Percentiles rank a stretch among this genome's conserved stretches.
Conservation (phyloP, 2,888 invertebrate species). For the Serrognathus titanus region DNA sequence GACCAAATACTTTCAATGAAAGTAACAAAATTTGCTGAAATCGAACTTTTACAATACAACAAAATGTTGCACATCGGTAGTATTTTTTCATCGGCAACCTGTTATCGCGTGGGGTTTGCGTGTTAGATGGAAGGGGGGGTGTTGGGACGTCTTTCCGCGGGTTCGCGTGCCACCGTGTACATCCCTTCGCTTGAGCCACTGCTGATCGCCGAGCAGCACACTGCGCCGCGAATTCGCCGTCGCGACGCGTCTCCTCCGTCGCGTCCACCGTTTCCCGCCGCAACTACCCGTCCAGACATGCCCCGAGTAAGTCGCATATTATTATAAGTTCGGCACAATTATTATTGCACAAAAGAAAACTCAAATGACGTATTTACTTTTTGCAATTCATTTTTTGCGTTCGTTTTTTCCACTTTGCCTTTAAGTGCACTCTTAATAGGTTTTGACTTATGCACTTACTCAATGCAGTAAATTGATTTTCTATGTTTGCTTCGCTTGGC, state of each 20-base stretch:
- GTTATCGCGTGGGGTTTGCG: slow-evolving; percentile 9
- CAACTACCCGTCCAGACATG: slow-evolving; percentile 17
- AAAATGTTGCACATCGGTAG: neutral
- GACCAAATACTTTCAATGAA: no score
- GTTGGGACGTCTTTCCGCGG: slow-evolving; percentile 38
- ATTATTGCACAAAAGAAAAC: neutral
- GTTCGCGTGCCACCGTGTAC: slow-evolving; percentile 47
- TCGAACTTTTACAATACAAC: no score
- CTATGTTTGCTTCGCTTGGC: no score
- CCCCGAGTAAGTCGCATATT: slow-evolving; percentile 5
- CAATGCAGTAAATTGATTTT: no score
- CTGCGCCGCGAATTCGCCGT: slow-evolving; percentile 36
- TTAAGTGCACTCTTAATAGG: no score
- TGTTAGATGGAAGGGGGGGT: slow-evolving; percentile 25
- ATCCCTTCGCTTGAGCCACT: slow-evolving; percentile 34
- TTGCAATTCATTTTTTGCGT: neutral
- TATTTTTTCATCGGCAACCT: slow-evolving; percentile 3
- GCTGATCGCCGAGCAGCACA: slow-evolving; percentile 26
- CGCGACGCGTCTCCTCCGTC: slow-evolving; percentile 37
- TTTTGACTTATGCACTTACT: no score
- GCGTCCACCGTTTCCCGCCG: slow-evolving; percentile 35
- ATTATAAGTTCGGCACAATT: no score
- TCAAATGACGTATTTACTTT: no score
- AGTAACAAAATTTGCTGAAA: no score
- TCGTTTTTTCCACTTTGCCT: neutral